A percentile compares a stretch with the other conserved stretches of the same genome.
phyloP scores from a whole-genome alignment of 2,888 invertebrate genomes.

The Hesperia comma region DNA sequence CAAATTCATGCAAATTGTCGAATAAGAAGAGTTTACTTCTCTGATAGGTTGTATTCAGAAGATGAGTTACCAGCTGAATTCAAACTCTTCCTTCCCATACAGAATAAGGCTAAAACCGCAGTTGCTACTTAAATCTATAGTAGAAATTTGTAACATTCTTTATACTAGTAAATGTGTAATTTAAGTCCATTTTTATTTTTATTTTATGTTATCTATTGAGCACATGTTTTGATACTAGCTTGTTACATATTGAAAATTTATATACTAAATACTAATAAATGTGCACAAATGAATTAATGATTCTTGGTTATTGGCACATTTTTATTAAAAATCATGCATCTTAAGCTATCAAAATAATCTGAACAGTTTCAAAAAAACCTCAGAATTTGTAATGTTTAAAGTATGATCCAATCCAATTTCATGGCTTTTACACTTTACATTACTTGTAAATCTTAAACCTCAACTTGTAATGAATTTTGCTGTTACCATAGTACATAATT shows the following conservation, averaged over 20 bases:
- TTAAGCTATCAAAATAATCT: too few relatives aligned
- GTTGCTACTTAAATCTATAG: constrained; percentile 68
- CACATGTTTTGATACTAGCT: constrained; percentile 50
- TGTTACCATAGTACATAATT: too few relatives aligned
- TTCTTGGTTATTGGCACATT: constrained; percentile 13
- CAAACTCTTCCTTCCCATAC: constrained; percentile 96
- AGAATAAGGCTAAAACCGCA: constrained; percentile 87
- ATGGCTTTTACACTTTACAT: too few relatives aligned
- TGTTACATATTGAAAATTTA: constrained; percentile 40
- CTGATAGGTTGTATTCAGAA: constrained; percentile 96
- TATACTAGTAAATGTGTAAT: constrained; percentile 63
- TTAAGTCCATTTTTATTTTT: constrained; percentile 62
- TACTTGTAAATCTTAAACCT: too few relatives aligned
- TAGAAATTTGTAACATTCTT: constrained; percentile 38
- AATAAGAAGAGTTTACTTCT: constrained; percentile 94
- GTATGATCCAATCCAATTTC: too few relatives aligned
- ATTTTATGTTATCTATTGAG: constrained; percentile 50
- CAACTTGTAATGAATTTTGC: too few relatives aligned
- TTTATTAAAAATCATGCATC: neutral
- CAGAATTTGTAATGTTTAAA: too few relatives aligned
- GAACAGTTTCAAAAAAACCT: too few relatives aligned
- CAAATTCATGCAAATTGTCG: constrained; percentile 98
- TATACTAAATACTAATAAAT: constrained; percentile 46
- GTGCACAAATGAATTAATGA: constrained; percentile 33
- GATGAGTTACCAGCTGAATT: constrained; percentile 98